A percentile compares a stretch with the other conserved stretches of the same genome.
Evolutionary conservation across 2,888 invertebrate species (phyloP).

Genomic region (Malacosoma neustria): DNA sequence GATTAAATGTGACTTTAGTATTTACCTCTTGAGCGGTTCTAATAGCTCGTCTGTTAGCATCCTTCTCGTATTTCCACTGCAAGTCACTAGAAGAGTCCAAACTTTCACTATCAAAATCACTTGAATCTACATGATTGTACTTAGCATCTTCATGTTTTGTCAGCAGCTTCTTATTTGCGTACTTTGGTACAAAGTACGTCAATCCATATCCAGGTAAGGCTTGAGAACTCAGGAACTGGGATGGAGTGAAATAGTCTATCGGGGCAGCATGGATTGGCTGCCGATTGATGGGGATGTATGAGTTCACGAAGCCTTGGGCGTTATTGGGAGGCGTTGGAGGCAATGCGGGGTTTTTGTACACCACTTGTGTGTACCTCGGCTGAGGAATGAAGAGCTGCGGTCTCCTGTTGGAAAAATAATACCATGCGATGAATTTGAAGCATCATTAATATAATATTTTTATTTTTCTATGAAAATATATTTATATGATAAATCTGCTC

Average conservation of each 20-base stretch:
- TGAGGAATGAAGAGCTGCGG: constrained; percentile 56
- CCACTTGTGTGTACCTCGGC: constrained; percentile 53
- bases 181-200: constrained; percentile 52
- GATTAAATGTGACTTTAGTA: too few species aligned
- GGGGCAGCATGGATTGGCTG: constrained; percentile 29
- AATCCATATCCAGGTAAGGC: constrained; percentile 54
- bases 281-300: constrained; percentile 43
- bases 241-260: constrained; percentile 36
- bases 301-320: constrained; percentile 57
- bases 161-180: constrained; percentile 24
- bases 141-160: constrained; percentile 46
- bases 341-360: constrained; percentile 29
- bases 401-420: constrained; percentile 36
- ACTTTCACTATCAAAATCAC: constrained; percentile 30
- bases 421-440: too few species aligned
- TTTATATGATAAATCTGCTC: too few species aligned
- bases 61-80: constrained; percentile 60
- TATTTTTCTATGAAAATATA: background rate
- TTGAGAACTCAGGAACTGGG: constrained; percentile 50
- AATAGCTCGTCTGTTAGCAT: constrained; percentile 34
- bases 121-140: constrained; percentile 46
- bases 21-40: constrained; percentile 48
- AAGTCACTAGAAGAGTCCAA: constrained; percentile 40
- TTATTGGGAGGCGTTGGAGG: constrained; percentile 36
- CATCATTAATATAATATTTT: too few species aligned